Base-by-base conservation (phyloP, 1,140 invertebrate species). In the Polypedilum vanderplanki region DNA sequence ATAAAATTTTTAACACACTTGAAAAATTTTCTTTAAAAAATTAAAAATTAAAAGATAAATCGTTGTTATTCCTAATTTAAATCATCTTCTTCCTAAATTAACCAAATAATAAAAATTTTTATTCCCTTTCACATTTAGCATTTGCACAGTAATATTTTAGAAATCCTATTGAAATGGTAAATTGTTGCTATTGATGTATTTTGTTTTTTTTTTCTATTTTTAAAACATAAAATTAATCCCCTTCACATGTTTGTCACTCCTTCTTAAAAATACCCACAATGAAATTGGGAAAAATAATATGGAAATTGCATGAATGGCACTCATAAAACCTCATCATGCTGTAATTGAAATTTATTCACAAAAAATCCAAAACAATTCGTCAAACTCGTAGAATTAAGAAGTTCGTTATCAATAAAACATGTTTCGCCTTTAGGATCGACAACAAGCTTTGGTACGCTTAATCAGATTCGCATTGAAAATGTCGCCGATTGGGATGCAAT, bases 401-500 rank as follows among this genome's bases (percentile, higher is more conserved):
- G 46, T 57, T 57, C 90, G 2, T 81, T 93, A 15, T 91, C 90
- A 4, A 89, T 92, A 40, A 90, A 88, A 18, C 91, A 92, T 78
- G 82, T 93, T 75, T 93, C 90, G 80, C 91, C 90, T 0, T 81
- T 93, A n/a, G 92, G 91, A 33, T 94, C 91, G 2, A 93, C 93
- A 79, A 80, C 93, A 73, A 94, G 92, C 77, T 92, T 94, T 80
- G 87, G 88, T 77, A 83, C 86, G 67, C 83, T 86, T 75, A 83
- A 83, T 76, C 84, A 83, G 40, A 90, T 87, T 15, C 86, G 91
- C 76, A 94, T 96, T 75, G 94, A 96, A 81, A 95, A 93, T 78
- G 93, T 96, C 0, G 91, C 93, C 4, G 94, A 97, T 81, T 97
- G 95, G 95, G 90, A 93, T 77, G 85, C 89, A 1, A 95, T 97